Evolutionary conservation across 2,888 invertebrate genomes (phyloP).

Genomic region (Portevinia maculata): DNA sequence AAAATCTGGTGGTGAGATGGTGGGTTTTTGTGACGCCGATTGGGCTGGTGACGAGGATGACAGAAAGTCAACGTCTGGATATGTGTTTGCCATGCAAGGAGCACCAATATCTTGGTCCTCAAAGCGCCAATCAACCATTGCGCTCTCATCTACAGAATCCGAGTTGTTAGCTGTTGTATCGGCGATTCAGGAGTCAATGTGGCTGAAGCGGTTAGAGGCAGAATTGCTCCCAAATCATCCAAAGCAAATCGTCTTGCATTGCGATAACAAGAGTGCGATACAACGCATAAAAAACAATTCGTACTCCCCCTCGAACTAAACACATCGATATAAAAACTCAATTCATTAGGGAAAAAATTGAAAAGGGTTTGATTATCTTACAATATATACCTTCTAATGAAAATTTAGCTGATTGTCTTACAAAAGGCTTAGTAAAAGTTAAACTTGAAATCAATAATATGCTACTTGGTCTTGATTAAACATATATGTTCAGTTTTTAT

Average conservation of each 20-base stretch:
- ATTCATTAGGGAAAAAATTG: conserved; percentile 26
- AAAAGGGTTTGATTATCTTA: conserved; percentile 6
- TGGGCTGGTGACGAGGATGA: conserved; percentile 61
- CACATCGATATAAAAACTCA: too few species aligned
- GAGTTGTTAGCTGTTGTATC: conserved; percentile 18
- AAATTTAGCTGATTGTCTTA: conserved; percentile 42
- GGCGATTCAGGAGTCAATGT: conserved; percentile 29
- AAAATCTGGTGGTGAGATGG: too few species aligned
- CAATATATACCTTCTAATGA: conserved; percentile 31
- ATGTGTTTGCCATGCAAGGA: too few species aligned
- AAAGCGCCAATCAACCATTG: too few species aligned
- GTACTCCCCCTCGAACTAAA: too few species aligned
- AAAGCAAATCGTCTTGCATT: conserved; percentile 16
- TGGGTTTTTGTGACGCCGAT: too few species aligned
- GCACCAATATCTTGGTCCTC: too few species aligned
- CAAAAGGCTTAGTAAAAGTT: conserved; percentile 27
- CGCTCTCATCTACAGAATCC: conserved; percentile 28
- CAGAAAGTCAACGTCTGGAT: conserved; percentile 28
- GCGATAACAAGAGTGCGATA: conserved; percentile 30
- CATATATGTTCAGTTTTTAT: not conserved
- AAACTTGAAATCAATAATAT: conserved; percentile 39
- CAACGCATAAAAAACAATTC: too few species aligned
- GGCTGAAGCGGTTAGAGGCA: conserved; percentile 22
- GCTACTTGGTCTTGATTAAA: conserved; percentile 8
- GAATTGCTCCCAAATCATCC: conserved; percentile 19